Percentiles rank a stretch among this genome's conserved stretches.
These are phyloP conservation scores for Eupithecia centaureata DNA, from an alignment of 2,888 invertebrate species.

Conservation along the genomic window DNA sequence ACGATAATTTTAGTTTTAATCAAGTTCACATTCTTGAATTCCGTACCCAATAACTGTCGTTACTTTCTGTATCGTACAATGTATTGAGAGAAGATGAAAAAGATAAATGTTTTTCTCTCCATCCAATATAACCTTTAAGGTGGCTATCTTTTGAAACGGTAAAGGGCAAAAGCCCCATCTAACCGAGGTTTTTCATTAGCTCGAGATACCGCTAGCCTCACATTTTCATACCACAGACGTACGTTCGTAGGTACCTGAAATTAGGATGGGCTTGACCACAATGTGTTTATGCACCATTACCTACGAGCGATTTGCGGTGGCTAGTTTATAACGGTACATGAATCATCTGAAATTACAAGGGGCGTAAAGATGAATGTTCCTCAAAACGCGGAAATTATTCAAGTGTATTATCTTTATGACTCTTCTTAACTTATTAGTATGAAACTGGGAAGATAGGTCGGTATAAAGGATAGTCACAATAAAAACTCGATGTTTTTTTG, in stretches of 20 bases:
- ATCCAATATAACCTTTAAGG: neutral
- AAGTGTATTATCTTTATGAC: neutral
- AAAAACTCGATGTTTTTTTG: too few species aligned
- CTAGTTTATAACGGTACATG: slow-evolving; percentile 1
- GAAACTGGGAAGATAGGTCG: neutral
- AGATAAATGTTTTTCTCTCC: too few species aligned
- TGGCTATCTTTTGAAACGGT: neutral
- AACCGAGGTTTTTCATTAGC: slow-evolving; percentile 10
- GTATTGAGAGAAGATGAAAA: too few species aligned
- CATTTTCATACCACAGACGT: neutral
- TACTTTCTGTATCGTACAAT: too few species aligned
- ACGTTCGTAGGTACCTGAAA: neutral
- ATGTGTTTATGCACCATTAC: neutral
- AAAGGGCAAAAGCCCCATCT: neutral
- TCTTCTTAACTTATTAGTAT: neutral
- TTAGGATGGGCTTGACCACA: neutral
- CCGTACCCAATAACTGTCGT: too few species aligned
- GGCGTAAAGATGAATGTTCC: neutral
- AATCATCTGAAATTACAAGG: slow-evolving; percentile 6
- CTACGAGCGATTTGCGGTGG: slow-evolving; percentile 2
- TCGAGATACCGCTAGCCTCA: neutral
- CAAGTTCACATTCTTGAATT: too few species aligned
- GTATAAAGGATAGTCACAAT: neutral
- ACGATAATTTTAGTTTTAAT: too few species aligned
- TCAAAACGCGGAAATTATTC: neutral